Conservation (phyloP, 2,113 vertebrate species). For the Eira barbara region DNA sequence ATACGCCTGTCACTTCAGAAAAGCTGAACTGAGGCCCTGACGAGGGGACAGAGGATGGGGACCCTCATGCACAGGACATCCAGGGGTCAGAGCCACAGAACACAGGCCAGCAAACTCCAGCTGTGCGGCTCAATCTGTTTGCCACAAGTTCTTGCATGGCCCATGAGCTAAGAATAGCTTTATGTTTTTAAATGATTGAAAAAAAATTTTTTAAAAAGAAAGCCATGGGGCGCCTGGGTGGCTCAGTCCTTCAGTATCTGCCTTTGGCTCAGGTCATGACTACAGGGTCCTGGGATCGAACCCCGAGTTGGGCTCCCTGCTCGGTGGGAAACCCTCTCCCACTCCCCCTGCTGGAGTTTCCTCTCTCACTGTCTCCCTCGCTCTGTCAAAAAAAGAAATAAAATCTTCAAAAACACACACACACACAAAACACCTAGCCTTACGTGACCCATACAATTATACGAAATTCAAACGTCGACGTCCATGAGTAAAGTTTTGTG, state of each 20-base stretch:
- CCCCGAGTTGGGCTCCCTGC: too few species aligned
- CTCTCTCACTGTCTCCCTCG: too few species aligned
- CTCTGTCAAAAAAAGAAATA: too few species aligned
- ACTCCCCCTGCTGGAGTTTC: too few species aligned
- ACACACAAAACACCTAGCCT: background rate
- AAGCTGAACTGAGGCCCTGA: background rate
- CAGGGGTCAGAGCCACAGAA: background rate
- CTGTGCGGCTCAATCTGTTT: background rate
- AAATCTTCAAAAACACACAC: too few species aligned
- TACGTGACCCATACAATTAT: background rate
- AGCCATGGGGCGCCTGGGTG: too few species aligned
- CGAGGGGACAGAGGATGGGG: background rate
- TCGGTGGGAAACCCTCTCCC: too few species aligned
- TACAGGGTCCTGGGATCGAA: too few species aligned
- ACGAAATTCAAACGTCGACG: background rate
- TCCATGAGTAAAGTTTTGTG: rapidly evolving
- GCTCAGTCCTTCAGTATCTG: too few species aligned
- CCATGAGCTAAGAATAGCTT: background rate
- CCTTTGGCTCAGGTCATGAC: too few species aligned
- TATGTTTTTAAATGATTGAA: background rate
- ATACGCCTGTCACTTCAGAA: background rate
- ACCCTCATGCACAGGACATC: rapidly evolving
- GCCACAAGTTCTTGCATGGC: rapidly evolving
- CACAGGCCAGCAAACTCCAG: too few species aligned
- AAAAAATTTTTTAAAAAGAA: background rate